Evolutionary conservation across 2,888 invertebrate species (phyloP).

Genomic region (Chrysotoxum bicinctum): DNA sequence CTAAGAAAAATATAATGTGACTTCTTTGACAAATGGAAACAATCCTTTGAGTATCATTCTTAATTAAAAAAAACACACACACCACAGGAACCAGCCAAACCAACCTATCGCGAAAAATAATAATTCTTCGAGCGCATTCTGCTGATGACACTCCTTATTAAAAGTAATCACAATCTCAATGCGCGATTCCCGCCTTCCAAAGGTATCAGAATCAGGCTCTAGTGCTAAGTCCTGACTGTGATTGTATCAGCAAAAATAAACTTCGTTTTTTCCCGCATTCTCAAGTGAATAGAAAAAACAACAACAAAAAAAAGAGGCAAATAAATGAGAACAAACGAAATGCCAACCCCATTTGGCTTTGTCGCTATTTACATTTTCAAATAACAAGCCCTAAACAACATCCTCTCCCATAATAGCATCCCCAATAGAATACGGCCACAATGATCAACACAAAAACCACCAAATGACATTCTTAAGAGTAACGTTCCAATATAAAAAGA

Average conservation of each 20-base stretch:
- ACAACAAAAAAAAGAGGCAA: background rate
- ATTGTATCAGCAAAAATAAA: conserved; percentile 2
- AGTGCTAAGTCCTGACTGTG: background rate
- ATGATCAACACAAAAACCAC: conserved; percentile 36
- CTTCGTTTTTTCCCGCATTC: background rate
- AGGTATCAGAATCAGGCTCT: conserved; percentile 9
- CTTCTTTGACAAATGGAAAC: background rate
- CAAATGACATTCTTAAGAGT: conserved; percentile 54
- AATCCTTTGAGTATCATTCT: conserved; percentile 20
- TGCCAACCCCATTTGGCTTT: conserved; percentile 58
- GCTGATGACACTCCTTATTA: conserved; percentile 49
- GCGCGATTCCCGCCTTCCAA: conserved; percentile 15
- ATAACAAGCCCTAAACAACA: background rate
- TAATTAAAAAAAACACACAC: conserved; percentile 22
- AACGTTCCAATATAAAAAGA: conserved; percentile 50
- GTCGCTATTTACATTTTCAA: conserved; percentile 24
- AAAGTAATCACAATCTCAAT: conserved; percentile 63
- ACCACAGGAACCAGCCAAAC: background rate
- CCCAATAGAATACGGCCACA: background rate
- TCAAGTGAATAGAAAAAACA: conserved; percentile 17
- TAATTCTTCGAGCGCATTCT: background rate
- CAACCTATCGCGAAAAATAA: conserved; percentile 17
- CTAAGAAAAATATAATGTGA: background rate
- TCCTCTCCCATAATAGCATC: background rate
- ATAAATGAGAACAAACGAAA: conserved; percentile 40